Evolutionary conservation across 2,888 invertebrate species (phyloP).

Genomic region (Scaptodrosophila latifasciaeformis): DNA sequence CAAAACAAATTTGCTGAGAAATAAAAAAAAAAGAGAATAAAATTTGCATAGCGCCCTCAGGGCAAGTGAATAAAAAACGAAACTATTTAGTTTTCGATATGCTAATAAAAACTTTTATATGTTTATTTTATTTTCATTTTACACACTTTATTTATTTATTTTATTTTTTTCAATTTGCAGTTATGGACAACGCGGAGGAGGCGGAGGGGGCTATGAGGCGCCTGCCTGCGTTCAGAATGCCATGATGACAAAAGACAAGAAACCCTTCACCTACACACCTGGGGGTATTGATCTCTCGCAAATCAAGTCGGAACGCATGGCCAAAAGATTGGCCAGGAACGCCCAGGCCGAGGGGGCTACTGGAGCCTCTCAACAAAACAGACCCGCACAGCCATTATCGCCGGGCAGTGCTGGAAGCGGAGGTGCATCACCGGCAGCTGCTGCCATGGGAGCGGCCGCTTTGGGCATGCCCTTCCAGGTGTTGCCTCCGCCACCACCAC

Average conservation of each 20-base stretch:
- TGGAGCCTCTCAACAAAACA: slow-evolving; percentile 77
- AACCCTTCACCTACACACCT: slow-evolving; percentile 97
- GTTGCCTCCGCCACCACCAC: slow-evolving; percentile 76
- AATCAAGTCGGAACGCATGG: slow-evolving; percentile 93
- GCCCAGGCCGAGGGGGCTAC: slow-evolving; percentile 83
- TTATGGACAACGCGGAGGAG: slow-evolving; percentile 74
- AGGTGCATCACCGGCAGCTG: slow-evolving; percentile 78
- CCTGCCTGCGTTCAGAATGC: slow-evolving; percentile 94
- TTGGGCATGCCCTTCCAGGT: slow-evolving; percentile 65
- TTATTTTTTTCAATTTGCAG: slow-evolving; percentile 36
- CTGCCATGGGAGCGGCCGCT: slow-evolving; percentile 76
- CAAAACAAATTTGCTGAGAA: too few relatives aligned
- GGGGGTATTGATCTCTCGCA: slow-evolving; percentile 94
- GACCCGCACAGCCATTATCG: slow-evolving; percentile 72
- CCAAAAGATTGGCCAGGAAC: slow-evolving; percentile 82
- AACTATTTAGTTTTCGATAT: slow-evolving; percentile 22
- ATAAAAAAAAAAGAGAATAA: slow-evolving; percentile 17
- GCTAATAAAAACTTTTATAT: too few relatives aligned
- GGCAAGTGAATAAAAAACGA: slow-evolving; percentile 19
- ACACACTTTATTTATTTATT: background rate
- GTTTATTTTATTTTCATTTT: background rate
- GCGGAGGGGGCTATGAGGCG: slow-evolving; percentile 78
- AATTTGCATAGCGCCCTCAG: slow-evolving; percentile 39
- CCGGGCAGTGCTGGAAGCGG: slow-evolving; percentile 48
- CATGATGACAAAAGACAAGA: slow-evolving; percentile 96